Evolutionary conservation across 2,888 invertebrate genomes (phyloP), one percentile per base, ranked within the genome.

Genomic region (Cyrtodaria siliqua): DNA sequence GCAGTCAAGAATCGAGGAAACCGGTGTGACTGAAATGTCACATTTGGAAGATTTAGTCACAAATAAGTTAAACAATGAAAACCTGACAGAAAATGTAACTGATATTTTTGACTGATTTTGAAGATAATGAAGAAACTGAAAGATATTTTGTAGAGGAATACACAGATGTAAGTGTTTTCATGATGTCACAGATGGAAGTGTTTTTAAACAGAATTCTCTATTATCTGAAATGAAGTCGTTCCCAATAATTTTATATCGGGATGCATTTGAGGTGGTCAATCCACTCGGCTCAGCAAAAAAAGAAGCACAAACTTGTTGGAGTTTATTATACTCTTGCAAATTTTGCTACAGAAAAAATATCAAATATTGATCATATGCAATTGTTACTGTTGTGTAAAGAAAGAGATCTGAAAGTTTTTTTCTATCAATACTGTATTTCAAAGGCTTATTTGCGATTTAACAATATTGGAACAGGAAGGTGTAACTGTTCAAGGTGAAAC

Each of bases 251-350:
- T 24, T 77, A 16, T 77, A 77, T 59, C 77, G 67, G 26, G 72
- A 77, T 72, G 72, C 71, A n/a, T 77, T 77, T 72, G 77, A 77
- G 50, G 71, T 72, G 16, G 77, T 77, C 3, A 77, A 71, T 63
- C 73, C 78, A 42, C 52, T 78, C 8, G 73, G 73, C 20, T 78
- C 78, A 18, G 78, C 78, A 4, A 78, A 72, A 56, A 72, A 78
- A 26, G 12, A 44, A 44, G 44, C 44, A 78, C 40, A 69, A 73
- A 49, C n/a, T 78, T n/a, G 29, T 78, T 50, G 73, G 68, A 26
- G 73, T 73, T 2, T 78, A 73, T 40, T 69, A 50, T 38, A 78
- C 69, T 26, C 40, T 70, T 23, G 69, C 57, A 6, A 69, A 75
- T 40, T 63, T 70, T 50, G 47, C n/a, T 27, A 6, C 23, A 8